Evolutionary conservation across 2,888 invertebrate genomes (phyloP).

Genomic region (Hanleya hanleyi): DNA sequence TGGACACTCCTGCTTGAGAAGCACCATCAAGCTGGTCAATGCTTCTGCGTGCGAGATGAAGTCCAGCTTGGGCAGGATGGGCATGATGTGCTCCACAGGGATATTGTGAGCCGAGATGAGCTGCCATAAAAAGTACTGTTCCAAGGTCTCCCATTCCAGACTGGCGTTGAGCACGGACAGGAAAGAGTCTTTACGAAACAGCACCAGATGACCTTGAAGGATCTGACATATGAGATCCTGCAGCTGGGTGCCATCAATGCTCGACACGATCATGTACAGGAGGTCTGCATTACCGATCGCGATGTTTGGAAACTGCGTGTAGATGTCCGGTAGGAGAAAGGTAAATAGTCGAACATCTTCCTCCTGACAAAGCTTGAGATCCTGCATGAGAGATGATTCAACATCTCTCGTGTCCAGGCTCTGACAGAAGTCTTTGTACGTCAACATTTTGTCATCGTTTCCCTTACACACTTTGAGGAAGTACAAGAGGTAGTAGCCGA

Average conservation of each 20-base stretch:
- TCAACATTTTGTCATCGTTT: constrained; percentile 83
- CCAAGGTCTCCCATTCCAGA: constrained; percentile 96
- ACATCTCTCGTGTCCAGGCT: constrained; percentile 78
- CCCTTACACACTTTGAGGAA: constrained; percentile 83
- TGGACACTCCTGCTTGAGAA: constrained; percentile 93
- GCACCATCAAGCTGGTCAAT: constrained; percentile 88
- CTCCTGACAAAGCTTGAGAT: constrained; percentile 91
- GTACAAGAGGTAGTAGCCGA: constrained; percentile 91
- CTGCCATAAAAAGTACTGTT: constrained; percentile 98
- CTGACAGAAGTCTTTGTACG: constrained; percentile 92
- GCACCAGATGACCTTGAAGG: constrained; percentile 84
- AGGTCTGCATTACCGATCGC: constrained; percentile 91
- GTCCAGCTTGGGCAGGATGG: constrained; percentile 82
- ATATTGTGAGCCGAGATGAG: constrained; percentile 94
- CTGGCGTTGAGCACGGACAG: constrained; percentile 79
- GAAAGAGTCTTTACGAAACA: constrained; percentile 76
- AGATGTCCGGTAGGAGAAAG: constrained; percentile 94
- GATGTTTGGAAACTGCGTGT: constrained; percentile 88
- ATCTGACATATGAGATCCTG: constrained; percentile 93
- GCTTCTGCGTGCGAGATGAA: constrained; percentile 90
- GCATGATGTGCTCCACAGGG: constrained; percentile 90
- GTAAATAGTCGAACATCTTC: constrained; percentile 91
- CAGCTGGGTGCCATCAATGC: constrained; percentile 91
- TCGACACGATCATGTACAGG: constrained; percentile 90
- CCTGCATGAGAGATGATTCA: constrained; percentile 79